phyloP scores from a whole-genome alignment of 2,797 vertebrate genomes.

The Danio jaintianensis region DNA sequence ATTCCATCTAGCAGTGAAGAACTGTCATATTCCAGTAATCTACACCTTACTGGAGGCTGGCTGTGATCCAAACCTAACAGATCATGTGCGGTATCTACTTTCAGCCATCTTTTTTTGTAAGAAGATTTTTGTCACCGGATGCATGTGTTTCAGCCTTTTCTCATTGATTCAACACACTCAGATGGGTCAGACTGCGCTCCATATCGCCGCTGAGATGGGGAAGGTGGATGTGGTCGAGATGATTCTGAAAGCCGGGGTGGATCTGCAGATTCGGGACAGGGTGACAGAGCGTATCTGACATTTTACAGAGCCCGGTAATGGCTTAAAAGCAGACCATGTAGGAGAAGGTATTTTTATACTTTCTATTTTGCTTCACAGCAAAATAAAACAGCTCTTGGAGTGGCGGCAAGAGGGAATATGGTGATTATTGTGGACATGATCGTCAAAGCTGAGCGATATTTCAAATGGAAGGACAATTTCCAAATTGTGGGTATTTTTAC shows the following conservation, averaged over 20 bases:
- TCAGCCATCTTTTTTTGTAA: neutral
- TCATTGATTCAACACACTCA: constrained; percentile 60
- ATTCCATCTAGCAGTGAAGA: constrained; percentile 86
- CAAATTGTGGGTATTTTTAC: constrained; percentile 76
- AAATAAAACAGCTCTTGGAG: constrained; percentile 84
- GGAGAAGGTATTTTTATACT: neutral
- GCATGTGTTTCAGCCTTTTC: neutral
- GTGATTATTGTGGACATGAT: constrained; percentile 91
- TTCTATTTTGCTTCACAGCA: constrained; percentile 74
- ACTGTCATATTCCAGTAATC: constrained; percentile 79
- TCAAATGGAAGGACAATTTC: constrained; percentile 66
- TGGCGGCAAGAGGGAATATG: constrained; percentile 86
- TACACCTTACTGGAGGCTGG: constrained; percentile 80
- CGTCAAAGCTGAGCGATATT: constrained; percentile 92
- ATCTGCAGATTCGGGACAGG: constrained; percentile 82
- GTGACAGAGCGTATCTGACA: constrained; percentile 70
- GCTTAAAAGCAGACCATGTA: neutral
- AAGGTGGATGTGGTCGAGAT: constrained; percentile 87
- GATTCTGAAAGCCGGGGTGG: constrained; percentile 83
- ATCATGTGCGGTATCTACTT: constrained; percentile 77
- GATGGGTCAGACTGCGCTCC: constrained; percentile 87
- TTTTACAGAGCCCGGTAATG: neutral
- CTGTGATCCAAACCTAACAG: constrained; percentile 78
- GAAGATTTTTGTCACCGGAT: neutral
- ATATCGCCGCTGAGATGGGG: constrained; percentile 87